Conservation (phyloP, 2,888 invertebrate species). For the Tetragonula carbonaria region DNA sequence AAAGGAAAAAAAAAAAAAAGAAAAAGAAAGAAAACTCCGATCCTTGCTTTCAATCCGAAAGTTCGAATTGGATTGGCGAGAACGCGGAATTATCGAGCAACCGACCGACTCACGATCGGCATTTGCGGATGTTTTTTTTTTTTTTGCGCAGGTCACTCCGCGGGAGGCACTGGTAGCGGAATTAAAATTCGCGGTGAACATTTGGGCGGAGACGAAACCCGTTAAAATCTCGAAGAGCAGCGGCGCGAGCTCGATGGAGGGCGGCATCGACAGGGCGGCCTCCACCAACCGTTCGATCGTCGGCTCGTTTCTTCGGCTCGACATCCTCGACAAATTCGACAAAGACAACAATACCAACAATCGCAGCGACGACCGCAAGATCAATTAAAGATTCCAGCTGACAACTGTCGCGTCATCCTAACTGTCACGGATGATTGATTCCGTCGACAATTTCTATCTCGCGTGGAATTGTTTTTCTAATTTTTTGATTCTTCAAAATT, state of each 20-base stretch:
- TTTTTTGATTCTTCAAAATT: not conserved
- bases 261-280: constrained; percentile 72
- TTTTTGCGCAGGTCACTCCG: constrained; percentile 86
- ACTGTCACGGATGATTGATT: not conserved
- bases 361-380: constrained; percentile 71
- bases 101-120: no score
- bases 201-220: constrained; percentile 90
- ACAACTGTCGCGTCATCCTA: not conserved
- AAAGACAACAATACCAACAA: constrained; percentile 74
- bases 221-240: constrained; percentile 83
- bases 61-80: no score
- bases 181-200: constrained; percentile 89
- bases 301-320: constrained; percentile 79
- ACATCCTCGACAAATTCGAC: constrained; percentile 78
- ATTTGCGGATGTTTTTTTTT: constrained; percentile 20
- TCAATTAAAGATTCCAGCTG: constrained; percentile 52
- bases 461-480: not conserved
- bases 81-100: no score
- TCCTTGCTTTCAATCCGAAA: no score
- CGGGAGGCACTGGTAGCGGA: constrained; percentile 89
- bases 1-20: no score
- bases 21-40: no score
- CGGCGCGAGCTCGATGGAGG: constrained; percentile 66
- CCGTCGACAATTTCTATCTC: not conserved
- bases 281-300: constrained; percentile 77